phyloP scores from a whole-genome alignment of 2,888 invertebrate genomes.

The Eretmocerus hayati region DNA sequence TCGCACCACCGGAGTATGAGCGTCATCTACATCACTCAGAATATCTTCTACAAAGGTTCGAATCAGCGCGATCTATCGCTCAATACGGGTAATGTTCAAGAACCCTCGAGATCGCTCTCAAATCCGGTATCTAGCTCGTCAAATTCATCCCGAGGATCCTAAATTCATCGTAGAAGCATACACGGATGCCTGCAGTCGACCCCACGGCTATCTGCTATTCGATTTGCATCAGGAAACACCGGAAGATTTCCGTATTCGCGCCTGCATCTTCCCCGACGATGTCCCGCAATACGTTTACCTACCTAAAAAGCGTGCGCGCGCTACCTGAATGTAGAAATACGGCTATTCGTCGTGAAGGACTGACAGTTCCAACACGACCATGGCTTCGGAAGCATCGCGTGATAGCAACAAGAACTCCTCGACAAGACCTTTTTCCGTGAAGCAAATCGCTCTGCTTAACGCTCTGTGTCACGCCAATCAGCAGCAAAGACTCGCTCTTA shows the following conservation, averaged over 20 bases:
- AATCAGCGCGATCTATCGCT: not conserved
- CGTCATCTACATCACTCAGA: conserved; percentile 19
- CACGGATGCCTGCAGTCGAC: not conserved
- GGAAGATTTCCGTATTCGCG: not conserved
- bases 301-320: not conserved
- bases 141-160: not conserved
- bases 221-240: not conserved
- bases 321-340: too few species aligned
- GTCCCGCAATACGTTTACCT: not conserved
- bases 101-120: not conserved
- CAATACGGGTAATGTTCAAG: not conserved
- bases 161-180: not conserved
- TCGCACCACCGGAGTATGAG: conserved; percentile 24
- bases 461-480: too few species aligned
- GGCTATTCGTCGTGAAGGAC: too few species aligned
- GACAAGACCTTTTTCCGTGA: too few species aligned
- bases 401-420: too few species aligned
- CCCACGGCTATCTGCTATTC: not conserved
- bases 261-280: not conserved
- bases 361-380: too few species aligned
- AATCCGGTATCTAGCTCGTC: not conserved
- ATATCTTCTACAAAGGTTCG: conserved; percentile 17
- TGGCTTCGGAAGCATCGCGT: too few species aligned
- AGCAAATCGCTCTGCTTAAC: too few species aligned
- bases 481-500: too few species aligned